Base-by-base conservation (phyloP, 2,888 invertebrate genomes). In the Trachelus iudaicus region DNA sequence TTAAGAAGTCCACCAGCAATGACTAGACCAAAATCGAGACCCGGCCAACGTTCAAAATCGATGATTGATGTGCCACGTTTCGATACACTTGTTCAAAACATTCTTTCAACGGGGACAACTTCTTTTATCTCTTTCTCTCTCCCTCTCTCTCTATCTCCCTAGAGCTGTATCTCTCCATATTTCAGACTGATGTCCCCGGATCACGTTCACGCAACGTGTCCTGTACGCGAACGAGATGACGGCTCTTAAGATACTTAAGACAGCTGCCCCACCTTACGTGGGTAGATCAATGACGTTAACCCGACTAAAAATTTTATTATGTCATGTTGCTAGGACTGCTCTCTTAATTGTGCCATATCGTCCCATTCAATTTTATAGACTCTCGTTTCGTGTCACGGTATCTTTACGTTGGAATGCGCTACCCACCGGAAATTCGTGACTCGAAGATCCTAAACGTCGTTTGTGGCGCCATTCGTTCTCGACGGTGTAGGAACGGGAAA, bases 61-160 rank as follows among this genome's bases (percentile, higher is more conserved):
- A 71, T 71, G 34, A 71, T 71, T 12, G 71, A 71, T 71, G 13
- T 4, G 71, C 71, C 34, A 23, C 71, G 71, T 71, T 34, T 34
- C 31, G 71, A 34, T 71, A 33, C 71, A 71, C 71, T 34, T 71
- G 71, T 71, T 34, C 33, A 71, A 33, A 71, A 71, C 71, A 71
- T 71, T 71, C 71, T 34, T 71, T 71, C 71, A 34, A 34, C 71
- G 31, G 71, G 33, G 31, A 71, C 15, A 31, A 71, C 31, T 23
- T 56, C 2, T 33, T 34, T 11, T 31, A 1, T 34, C 71, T 34
- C 12, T 30, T 4, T 33, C 69, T 33, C 30, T 15, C 30, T 12
- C 33, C 4, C 69, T 30, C 30, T n/a, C 30, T n/a, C 30, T 11
- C 33, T 69, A 69, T 15, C 69, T 6, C 69, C 15, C 37, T 23